Evolutionary conservation across 2,888 invertebrate species (phyloP).

Genomic region (Smittia sp.): DNA sequence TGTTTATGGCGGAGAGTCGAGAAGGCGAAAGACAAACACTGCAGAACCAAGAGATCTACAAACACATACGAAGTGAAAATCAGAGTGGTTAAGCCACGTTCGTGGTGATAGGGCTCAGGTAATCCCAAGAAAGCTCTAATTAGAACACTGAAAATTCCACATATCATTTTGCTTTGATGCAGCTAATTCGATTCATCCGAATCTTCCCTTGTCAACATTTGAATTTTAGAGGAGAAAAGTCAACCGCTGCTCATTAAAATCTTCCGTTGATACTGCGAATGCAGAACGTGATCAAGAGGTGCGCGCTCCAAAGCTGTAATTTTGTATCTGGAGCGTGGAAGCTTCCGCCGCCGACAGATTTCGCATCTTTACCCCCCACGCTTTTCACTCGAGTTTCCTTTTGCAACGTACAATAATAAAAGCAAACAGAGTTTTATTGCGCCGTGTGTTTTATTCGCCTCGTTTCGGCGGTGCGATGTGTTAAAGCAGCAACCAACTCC

Average conservation of each 20-base stretch:
- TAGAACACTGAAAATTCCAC: too few species aligned
- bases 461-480: background rate
- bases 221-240: too few species aligned
- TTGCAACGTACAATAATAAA: background rate
- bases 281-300: conserved; percentile 19
- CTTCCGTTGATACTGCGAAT: too few species aligned
- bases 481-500: background rate
- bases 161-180: too few species aligned
- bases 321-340: background rate
- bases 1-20: conserved; percentile 3
- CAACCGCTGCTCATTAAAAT: too few species aligned
- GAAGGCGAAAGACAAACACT: conserved; percentile 11
- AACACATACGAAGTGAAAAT: too few species aligned
- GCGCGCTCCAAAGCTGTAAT: background rate
- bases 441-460: conserved; percentile 23
- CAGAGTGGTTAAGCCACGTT: too few species aligned
- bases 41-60: background rate
- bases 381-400: background rate
- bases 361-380: background rate
- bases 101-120: too few species aligned
- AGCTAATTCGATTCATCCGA: too few species aligned
- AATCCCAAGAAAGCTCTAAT: too few species aligned
- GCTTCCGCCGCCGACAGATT: background rate
- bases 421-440: conserved; percentile 20
- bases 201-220: too few species aligned